These are phyloP conservation scores for Calyptommatus sinebrachiatus DNA, from an alignment of 2,113 vertebrate genomes.

Conservation along the genomic window DNA sequence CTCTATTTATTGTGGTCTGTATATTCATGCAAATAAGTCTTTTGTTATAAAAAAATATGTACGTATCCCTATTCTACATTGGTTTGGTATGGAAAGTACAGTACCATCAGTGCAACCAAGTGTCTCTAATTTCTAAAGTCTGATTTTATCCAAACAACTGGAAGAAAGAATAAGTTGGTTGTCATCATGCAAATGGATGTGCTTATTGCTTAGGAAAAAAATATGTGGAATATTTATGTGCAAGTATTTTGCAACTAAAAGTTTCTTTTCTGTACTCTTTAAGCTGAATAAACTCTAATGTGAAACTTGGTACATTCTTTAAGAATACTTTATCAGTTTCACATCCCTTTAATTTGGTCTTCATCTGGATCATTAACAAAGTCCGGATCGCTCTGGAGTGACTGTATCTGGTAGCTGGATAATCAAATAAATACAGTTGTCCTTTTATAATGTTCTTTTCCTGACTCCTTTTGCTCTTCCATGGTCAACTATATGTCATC, in stretches of 20 bases:
- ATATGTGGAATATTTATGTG: not conserved
- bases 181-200: not conserved
- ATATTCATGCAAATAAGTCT: too few species aligned
- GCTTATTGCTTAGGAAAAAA: not conserved
- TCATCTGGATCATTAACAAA: too few species aligned
- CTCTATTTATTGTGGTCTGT: too few species aligned
- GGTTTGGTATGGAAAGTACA: too few species aligned
- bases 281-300: not conserved
- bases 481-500: too few species aligned
- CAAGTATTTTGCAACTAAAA: not conserved
- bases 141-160: not conserved
- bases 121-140: not conserved
- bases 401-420: not conserved
- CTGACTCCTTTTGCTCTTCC: too few species aligned
- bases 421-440: too few species aligned
- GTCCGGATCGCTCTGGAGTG: not conserved
- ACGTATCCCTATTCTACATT: too few species aligned
- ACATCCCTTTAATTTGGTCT: not conserved
- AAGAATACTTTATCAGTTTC: not conserved
- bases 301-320: not conserved
- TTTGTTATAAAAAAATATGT: too few species aligned
- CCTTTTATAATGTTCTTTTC: too few species aligned
- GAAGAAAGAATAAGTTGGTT: not conserved
- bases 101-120: too few species aligned
- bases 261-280: too few species aligned